Evolutionary conservation across 2,888 invertebrate species (phyloP), one percentile per base, ranked within the genome.

Genomic region (Aromia moschata): DNA sequence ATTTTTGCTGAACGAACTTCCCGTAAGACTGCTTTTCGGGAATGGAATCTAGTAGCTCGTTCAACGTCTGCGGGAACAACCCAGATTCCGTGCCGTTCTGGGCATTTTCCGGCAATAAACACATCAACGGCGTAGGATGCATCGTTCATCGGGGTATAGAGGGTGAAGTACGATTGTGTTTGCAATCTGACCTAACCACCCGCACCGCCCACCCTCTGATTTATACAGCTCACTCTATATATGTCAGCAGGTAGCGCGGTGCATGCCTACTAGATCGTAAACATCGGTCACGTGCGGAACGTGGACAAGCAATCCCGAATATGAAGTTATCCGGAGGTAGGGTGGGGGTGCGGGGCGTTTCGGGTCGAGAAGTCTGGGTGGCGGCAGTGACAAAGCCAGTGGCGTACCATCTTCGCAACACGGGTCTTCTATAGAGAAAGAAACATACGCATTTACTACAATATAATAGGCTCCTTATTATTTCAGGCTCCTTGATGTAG

Each of bases 301-400:
- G 37, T 12, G 37, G 41, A 54, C 37, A 36, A 43, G 44, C 43
- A 59, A 59, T 55, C 54, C 44, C 49, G 59, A 59, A 55, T 55
- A 59, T 59, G 47, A 38, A 44, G 44, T 51, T 46, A 54, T 55
- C 52, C 15, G 46, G 31, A 7, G n/a, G 16, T 41, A 36, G 41
- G 43, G 15, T n/a, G 15, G 30, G 38, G 17, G 10, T n/a, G n/a
- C n/a, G n/a, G n/a, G n/a, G n/a, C n/a, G n/a, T n/a, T n/a, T n/a
- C n/a, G 37, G 36, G 45, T 45, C 45, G 15, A 16, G 30, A 45
- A 37, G 47, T 49, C 33, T 36, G 33, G 16, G 46, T 33, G 9
- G 9, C n/a, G 25, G 11, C n/a, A n/a, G n/a, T n/a, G n/a, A n/a
- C n/a, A n/a, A n/a, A n/a, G 25, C 30, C 30, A 45, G 30, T 45